phyloP scores from a whole-genome alignment of 2,888 invertebrate genomes.

The Leptarthrus brevirostris region DNA sequence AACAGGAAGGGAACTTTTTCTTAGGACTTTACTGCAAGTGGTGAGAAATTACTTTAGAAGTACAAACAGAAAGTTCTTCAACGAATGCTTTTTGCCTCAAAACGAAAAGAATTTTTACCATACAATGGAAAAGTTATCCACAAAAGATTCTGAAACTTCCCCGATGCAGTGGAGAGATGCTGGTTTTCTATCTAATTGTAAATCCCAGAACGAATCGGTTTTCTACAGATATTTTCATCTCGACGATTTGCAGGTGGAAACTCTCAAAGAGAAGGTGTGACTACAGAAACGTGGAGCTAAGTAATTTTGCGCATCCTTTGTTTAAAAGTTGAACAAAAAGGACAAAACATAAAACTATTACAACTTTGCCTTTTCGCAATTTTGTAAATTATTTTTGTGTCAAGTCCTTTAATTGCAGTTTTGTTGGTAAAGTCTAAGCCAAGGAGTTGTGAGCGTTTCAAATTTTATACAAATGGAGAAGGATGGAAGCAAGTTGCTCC shows the following conservation, averaged over 20 bases:
- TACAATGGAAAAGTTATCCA: slow-evolving; percentile 34
- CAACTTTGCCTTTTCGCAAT: slow-evolving; percentile 30
- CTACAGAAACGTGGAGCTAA: slow-evolving; percentile 17
- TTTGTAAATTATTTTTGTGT: slow-evolving; percentile 39
- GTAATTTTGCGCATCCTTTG: slow-evolving; percentile 32
- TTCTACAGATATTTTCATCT: background rate
- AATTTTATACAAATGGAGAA: background rate
- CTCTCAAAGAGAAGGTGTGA: slow-evolving; percentile 23
- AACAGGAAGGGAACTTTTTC: slow-evolving; percentile 34
- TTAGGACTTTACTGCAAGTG: slow-evolving; percentile 16
- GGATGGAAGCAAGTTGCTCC: background rate
- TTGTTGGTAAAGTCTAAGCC: slow-evolving; percentile 24
- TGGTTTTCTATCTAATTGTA: slow-evolving; percentile 23
- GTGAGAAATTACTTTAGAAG: slow-evolving; percentile 43
- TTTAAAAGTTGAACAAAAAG: slow-evolving; percentile 22
- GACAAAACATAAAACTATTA: slow-evolving; percentile 30
- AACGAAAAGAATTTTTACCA: background rate
- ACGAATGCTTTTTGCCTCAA: slow-evolving; percentile 13
- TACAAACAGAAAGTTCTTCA: slow-evolving; percentile 46
- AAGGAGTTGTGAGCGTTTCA: background rate
- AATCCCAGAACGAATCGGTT: background rate
- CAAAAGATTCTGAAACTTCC: slow-evolving; percentile 37
- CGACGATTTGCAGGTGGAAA: background rate
- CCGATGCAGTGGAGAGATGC: background rate
- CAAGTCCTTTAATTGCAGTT: slow-evolving; percentile 37